These are phyloP conservation scores for Cardiocondyla obscurior DNA, from an alignment of 1,140 invertebrate genomes.

Conservation along the genomic window DNA sequence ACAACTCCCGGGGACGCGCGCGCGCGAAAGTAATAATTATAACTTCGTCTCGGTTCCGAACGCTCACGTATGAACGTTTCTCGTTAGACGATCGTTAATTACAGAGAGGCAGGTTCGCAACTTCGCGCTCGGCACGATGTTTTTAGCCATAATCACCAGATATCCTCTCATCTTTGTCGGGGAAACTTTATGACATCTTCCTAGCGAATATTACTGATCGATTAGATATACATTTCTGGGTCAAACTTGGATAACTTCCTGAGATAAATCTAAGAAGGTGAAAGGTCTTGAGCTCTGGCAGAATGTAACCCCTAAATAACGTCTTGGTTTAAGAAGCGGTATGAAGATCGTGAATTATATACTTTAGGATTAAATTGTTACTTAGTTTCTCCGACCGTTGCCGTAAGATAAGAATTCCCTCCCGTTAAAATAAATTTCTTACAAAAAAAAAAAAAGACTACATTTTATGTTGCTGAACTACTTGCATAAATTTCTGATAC, in stretches of 20 bases:
- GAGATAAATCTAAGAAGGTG: constrained; percentile 25
- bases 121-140: constrained; percentile 7
- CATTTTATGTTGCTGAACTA: too few relatives aligned
- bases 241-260: constrained; percentile 40
- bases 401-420: neutral
- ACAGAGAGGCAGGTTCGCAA: constrained; percentile 33
- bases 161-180: constrained; percentile 40
- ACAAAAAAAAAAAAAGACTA: neutral
- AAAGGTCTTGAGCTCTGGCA: neutral
- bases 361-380: neutral
- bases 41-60: constrained; percentile 21
- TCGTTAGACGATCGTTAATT: constrained; percentile 52
- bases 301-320: neutral
- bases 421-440: neutral
- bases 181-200: constrained; percentile 37
- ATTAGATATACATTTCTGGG: constrained; percentile 37
- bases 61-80: constrained; percentile 8
- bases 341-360: neutral
- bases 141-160: constrained; percentile 45
- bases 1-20: neutral
- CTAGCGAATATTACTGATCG: constrained; percentile 46
- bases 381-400: neutral
- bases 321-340: constrained; percentile 14
- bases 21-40: constrained; percentile 39
- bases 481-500: neutral